Evolutionary conservation across 2,888 invertebrate genomes (phyloP).

Genomic region (Octodonta nipae): DNA sequence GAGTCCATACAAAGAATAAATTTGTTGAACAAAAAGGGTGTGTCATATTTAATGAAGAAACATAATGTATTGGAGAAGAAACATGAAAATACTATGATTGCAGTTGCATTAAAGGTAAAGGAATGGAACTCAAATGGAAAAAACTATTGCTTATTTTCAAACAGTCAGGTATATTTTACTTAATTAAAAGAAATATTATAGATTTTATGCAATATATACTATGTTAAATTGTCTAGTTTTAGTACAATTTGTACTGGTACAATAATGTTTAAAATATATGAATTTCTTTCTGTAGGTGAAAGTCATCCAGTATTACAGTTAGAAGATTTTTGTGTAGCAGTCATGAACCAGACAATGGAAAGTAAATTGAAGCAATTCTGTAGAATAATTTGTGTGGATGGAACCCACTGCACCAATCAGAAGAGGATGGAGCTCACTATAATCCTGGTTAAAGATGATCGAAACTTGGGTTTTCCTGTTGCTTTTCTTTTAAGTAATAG

Average conservation of each 20-base stretch:
- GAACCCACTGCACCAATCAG: conserved; percentile 12
- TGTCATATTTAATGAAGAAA: conserved; percentile 5
- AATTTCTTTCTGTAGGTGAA: conserved; percentile 4
- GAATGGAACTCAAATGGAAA: conserved; percentile 7
- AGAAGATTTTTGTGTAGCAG: conserved; percentile 11
- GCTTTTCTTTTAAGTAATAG: conserved; percentile 11
- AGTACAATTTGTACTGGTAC: neutral
- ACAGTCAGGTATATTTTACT: conserved; percentile 6
- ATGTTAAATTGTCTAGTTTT: neutral
- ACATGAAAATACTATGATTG: conserved; percentile 6
- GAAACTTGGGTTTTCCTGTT: conserved; percentile 9
- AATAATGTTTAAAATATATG: neutral
- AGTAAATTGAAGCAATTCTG: conserved; percentile 9
- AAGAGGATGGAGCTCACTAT: conserved; percentile 8
- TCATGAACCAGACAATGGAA: conserved; percentile 12
- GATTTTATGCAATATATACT: neutral
- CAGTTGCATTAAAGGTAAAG: conserved; percentile 4
- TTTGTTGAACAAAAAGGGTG: conserved; percentile 5
- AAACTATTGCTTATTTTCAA: conserved; percentile 6
- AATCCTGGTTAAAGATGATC: conserved; percentile 11
- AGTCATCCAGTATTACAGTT: conserved; percentile 8
- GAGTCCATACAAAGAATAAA: too few species aligned
- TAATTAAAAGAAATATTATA: neutral
- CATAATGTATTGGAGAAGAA: conserved; percentile 6
- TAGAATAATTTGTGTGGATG: conserved; percentile 11